Conservation (phyloP, 2,797 vertebrate species). For the Syngnathus acus region DNA sequence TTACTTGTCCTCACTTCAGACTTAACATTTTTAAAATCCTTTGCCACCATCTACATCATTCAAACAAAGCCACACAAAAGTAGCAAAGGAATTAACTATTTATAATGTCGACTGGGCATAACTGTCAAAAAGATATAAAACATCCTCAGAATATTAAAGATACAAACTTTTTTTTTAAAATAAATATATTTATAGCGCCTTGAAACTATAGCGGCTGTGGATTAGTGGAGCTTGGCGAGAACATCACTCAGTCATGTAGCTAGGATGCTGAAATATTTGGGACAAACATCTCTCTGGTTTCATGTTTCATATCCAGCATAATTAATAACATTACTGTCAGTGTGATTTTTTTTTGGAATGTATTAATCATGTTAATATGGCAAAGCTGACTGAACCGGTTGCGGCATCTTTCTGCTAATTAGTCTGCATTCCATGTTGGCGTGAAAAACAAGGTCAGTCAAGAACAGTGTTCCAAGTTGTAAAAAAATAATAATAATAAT, state of each 20-base stretch:
- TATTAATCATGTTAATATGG: conserved; percentile 3
- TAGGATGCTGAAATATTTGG: neutral
- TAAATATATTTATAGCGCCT: neutral
- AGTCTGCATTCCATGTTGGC: conserved; percentile 1
- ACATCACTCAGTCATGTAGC: neutral
- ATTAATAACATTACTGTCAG: neutral
- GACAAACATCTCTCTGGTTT: neutral
- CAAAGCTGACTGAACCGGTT: neutral
- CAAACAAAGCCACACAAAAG: neutral
- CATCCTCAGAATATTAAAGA: conserved; percentile 3
- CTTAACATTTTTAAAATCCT: neutral
- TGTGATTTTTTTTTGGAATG: neutral
- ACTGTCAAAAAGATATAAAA: neutral
- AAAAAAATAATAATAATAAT: neutral
- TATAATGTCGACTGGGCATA: neutral
- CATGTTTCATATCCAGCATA: neutral
- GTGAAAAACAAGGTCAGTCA: conserved; percentile 20
- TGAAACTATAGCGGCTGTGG: neutral
- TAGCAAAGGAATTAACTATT: neutral
- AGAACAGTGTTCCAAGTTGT: conserved; percentile 1
- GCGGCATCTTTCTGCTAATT: conserved; percentile 6
- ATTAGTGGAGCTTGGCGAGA: neutral
- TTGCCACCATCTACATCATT: neutral
- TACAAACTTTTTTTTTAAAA: neutral
- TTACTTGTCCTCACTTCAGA: neutral